Base-by-base conservation (phyloP, 1,140 invertebrate species). In the Micrasema minimum region DNA sequence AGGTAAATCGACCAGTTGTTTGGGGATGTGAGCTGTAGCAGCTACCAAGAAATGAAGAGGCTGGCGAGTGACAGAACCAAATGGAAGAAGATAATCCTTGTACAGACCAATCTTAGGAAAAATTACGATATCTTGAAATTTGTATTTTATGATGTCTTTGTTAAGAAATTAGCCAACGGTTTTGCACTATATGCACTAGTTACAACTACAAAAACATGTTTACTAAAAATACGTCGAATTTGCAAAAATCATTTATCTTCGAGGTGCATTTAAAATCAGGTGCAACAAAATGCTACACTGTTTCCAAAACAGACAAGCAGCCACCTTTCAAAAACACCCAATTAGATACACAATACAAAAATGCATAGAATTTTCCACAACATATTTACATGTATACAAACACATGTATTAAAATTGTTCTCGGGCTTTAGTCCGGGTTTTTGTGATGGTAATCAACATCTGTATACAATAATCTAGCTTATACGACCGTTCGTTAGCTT, bases 331-430 rank as follows among this genome's bases (percentile, higher is more conserved):
- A 23, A 57, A 11, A n/a, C 53, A 35, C 26, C 31, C 31, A 38
- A 55, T 57, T 57, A 16, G 53, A 12, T 35, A 37, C 0, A 37
- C 12, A 57, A 35, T 37, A 2, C 53, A 16, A 57, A 9, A 57
- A 18, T 31, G 51, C 18, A n/a, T 35, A 14, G 0, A 55, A 37
- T 35, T 35, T 16, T n/a, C 16, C 23, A 20, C n/a, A n/a, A 35
- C 26, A 14, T 57, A 38, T 57, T 57, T 57, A 57, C 53, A 31
- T 23, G 35, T 18, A 57, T n/a, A n/a, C n/a, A n/a, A n/a, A n/a
- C n/a, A n/a, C n/a, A n/a, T 16, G 26, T 22, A 57, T 57, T 57
- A 37, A 11, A 38, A 57, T 57, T 38, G 37, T 57, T 37, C 53
- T 5, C n/a, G 37, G 37, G 37, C 31, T 37, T 57, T 57, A 38